Evolutionary conservation across 1,140 invertebrate species (phyloP), one percentile per base, ranked within the genome.

Genomic region (Galleria mellonella): DNA sequence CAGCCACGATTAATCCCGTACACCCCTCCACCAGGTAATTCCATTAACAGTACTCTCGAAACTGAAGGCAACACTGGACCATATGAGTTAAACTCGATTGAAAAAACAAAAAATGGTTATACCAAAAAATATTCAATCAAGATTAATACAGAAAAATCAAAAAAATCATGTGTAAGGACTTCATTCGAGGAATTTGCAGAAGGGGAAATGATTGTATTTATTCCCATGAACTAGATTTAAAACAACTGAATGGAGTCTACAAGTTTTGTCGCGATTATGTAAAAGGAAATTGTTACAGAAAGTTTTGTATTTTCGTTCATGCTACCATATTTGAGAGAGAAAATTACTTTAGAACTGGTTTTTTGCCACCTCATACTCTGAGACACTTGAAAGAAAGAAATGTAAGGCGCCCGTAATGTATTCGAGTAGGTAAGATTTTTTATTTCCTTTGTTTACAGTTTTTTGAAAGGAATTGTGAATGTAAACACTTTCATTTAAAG

Each of bases 211-310:
- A 64, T 0, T 82, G 77, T 31, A 70, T 44, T 13, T 75, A 54
- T 35, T 52, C 53, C 0, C 77, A 82, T 37, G 60, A 67, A 30
- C 43, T 55, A 50, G 57, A 76, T 43, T 10, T 62, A 0, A 56
- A 62, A 0, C 72, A 82, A 14, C 43, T 81, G 0, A 33, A 47
- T 0, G 59, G 61, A 0, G 58, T 75, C 1, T 71, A 72, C 33
- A 69, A 60, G 4, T 81, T 81, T 32, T 81, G 76, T 35, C 50
- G 51, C n/a, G 61, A 81, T 27, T 82, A 51, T 40, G 72, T 74
- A 40, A 77, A 74, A 15, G 43, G 52, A 8, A 50, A 56, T 0
- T 82, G 77, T 13, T 65, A 47, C 1, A 38, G 46, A 9, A 44
- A 56, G 0, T 51, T 61, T 8, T 82, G 77, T 32, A 67, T 61